Evolutionary conservation across 2,797 vertebrate genomes (phyloP).

Genomic region (Neoniphon sammara): DNA sequence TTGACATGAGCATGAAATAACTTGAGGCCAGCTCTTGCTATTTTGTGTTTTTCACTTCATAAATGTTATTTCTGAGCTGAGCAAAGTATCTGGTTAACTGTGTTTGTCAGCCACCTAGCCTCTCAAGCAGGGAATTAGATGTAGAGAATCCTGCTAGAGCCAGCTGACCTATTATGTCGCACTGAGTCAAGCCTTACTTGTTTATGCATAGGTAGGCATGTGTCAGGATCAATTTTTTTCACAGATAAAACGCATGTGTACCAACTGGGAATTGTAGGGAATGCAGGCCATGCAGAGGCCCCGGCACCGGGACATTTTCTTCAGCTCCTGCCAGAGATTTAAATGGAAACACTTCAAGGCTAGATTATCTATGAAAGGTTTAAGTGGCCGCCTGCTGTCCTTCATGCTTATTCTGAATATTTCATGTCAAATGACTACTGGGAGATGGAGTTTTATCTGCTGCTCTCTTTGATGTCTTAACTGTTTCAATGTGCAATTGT

Average conservation of each 20-base stretch:
- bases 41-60: slow-evolving; percentile 43
- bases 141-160: slow-evolving; percentile 30
- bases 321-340: slow-evolving; percentile 26
- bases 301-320: neutral
- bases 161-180: slow-evolving; percentile 38
- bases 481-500: slow-evolving; percentile 34
- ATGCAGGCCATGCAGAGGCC: slow-evolving; percentile 23
- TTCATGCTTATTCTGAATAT: slow-evolving; percentile 49
- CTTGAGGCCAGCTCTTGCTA: slow-evolving; percentile 34
- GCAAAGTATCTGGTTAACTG: slow-evolving; percentile 35
- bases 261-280: slow-evolving; percentile 16
- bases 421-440: slow-evolving; percentile 33
- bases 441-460: slow-evolving; percentile 28
- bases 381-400: slow-evolving; percentile 57
- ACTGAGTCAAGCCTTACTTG: slow-evolving; percentile 32
- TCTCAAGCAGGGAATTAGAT: slow-evolving; percentile 32
- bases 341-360: slow-evolving; percentile 55
- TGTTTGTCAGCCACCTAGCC: slow-evolving; percentile 44
- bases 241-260: slow-evolving; percentile 20
- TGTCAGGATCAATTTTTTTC: slow-evolving; percentile 28
- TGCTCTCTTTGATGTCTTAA: slow-evolving; percentile 32
- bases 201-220: slow-evolving; percentile 34
- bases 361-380: slow-evolving; percentile 54
- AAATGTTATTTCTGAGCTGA: slow-evolving; percentile 27
- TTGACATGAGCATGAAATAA: slow-evolving; percentile 30